Conservation (phyloP, 1,140 invertebrate genomes). For the Cydia splendana region DNA sequence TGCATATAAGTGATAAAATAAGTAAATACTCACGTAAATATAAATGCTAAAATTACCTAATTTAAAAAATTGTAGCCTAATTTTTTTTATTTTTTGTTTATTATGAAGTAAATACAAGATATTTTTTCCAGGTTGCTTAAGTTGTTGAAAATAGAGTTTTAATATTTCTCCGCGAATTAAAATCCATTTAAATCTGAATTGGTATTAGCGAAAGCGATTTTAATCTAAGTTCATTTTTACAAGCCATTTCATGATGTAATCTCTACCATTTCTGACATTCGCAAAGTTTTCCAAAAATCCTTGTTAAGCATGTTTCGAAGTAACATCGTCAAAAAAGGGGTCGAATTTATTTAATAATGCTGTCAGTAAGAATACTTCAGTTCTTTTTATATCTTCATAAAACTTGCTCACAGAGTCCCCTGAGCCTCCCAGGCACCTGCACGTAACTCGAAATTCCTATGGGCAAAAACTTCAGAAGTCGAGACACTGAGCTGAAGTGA, state of each 20-base stretch:
- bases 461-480: conserved; percentile 28
- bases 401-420: neutral
- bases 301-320: neutral
- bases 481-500: conserved; percentile 27
- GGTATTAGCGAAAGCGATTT: neutral
- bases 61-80: no score
- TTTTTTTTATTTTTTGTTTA: neutral
- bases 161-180: neutral
- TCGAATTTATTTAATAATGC: conserved; percentile 16
- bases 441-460: conserved; percentile 17
- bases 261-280: neutral
- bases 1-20: no score
- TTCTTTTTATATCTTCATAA: conserved; percentile 20
- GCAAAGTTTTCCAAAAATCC: conserved; percentile 6
- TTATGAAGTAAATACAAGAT: neutral
- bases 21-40: no score
- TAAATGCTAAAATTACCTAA: no score
- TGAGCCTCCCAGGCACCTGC: conserved; percentile 10
- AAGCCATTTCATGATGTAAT: neutral
- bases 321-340: conserved; percentile 1
- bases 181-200: neutral
- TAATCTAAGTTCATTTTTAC: neutral
- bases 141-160: neutral
- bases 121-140: neutral
- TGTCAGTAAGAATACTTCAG: neutral